Base-by-base conservation (phyloP, 2,113 vertebrate species). In the Panthera tigris region DNA sequence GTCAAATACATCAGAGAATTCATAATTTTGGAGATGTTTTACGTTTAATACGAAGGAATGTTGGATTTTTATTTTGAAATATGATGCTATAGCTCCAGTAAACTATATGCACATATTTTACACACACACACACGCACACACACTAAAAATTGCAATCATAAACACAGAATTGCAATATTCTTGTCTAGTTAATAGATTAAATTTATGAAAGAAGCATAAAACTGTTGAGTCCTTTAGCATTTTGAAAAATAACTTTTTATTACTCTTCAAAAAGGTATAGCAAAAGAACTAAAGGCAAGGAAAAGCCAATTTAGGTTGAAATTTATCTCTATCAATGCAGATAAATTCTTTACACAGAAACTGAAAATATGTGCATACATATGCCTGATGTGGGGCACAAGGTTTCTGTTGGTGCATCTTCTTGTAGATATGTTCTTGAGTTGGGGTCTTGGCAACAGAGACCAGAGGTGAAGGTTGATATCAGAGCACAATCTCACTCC, bases 11-110 rank as follows among this genome's bases (percentile, higher is more conserved):
- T 76, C 19, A 45, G 21, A 84, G 19, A 48, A 84, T 33, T 88
- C 15, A 13, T 85, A 90, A 21, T 71, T 86, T 93, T 71, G 31
- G 55, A 88, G 45, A n/a, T 68, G 0, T 92, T 66, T 79, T 95
- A 66, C 21, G 81, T 83, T 48, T 93, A 81, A 55, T 94, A 52
- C 55, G 81, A 41, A 55, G 83, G 50, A 97, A 29, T 95, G 27
- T 82, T 83, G 97, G 76, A 73, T 86, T 96, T 13, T 45, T 79
- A 80, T 71, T 74, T 50, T 97, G 91, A 91, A 86, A 66, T 87
- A 96, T 78, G 41, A 55, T 93, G 76, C 55, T 91, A 73, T 36
- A 79, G 74, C 89, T 82, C 82, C 61, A 73, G 68, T 87, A 45
- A 74, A 27, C 3, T 63, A 25, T 36, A 4, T 33, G 12, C 39